phyloP scores from a whole-genome alignment of 2,888 invertebrate species.

The Cantharis rustica region DNA sequence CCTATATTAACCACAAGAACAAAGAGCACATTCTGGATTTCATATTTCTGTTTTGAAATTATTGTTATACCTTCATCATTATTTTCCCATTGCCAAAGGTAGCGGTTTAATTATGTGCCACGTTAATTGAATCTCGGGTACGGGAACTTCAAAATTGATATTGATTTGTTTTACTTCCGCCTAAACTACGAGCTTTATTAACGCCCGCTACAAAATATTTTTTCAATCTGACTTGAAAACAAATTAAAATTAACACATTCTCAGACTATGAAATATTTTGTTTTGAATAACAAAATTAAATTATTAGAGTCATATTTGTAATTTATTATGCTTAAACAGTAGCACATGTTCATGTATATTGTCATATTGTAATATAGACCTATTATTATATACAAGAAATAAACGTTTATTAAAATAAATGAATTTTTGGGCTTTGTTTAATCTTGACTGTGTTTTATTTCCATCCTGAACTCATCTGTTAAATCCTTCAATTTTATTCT shows the following conservation, averaged over 20 bases:
- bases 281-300: conserved; percentile 28
- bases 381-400: conserved; percentile 46
- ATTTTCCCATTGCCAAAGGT: conserved; percentile 29
- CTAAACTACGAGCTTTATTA: conserved; percentile 16
- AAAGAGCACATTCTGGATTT: conserved; percentile 15
- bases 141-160: conserved; percentile 28
- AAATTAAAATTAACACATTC: conserved; percentile 26
- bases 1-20: conserved; percentile 33
- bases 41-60: conserved; percentile 24
- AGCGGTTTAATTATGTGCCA: conserved; percentile 25
- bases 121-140: conserved; percentile 25
- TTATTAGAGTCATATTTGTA: conserved; percentile 43
- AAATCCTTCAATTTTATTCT: background rate
- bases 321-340: conserved; percentile 44
- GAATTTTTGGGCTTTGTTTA: background rate
- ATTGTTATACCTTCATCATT: conserved; percentile 26
- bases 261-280: conserved; percentile 37
- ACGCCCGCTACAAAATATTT: conserved; percentile 10
- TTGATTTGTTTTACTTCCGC: conserved; percentile 26
- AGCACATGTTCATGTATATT: conserved; percentile 52
- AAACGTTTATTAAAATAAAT: conserved; percentile 47
- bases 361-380: conserved; percentile 53
- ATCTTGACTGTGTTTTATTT: background rate
- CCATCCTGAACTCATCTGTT: background rate
- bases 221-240: background rate